Conservation (phyloP, 64 coral and sea anemone genomes). For the Acropora tenuis region DNA sequence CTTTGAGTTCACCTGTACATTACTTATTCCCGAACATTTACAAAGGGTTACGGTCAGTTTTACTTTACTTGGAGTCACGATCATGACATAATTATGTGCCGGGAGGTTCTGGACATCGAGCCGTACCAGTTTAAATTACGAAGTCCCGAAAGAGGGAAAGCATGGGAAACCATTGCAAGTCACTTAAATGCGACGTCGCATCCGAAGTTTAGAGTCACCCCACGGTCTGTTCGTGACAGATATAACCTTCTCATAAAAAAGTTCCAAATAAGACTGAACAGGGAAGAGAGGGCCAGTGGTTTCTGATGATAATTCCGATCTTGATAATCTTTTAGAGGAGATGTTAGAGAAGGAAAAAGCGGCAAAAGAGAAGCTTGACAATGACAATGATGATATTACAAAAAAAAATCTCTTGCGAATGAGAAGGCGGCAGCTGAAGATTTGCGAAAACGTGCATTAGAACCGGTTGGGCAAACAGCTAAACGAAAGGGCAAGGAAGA, state of each 20-base stretch:
- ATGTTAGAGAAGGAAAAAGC: conserved; percentile 31
- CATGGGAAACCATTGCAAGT: conserved; percentile 60
- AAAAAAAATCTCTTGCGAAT: neutral
- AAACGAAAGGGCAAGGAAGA: neutral
- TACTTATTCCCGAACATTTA: too few relatives aligned
- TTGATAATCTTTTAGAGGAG: conserved; percentile 33
- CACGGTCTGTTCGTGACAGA: conserved; percentile 61
- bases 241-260: conserved; percentile 27
- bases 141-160: conserved; percentile 43
- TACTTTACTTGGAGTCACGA: too few relatives aligned
- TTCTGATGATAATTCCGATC: conserved; percentile 23
- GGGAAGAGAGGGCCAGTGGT: conserved; percentile 29
- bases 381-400: conserved; percentile 13
- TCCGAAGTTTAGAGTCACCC: conserved; percentile 61
- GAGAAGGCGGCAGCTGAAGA: conserved; percentile 14
- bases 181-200: conserved; percentile 44
- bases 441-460: neutral
- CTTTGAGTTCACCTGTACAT: neutral
- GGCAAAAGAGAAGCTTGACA: neutral
- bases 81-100: too few relatives aligned
- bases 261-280: conserved; percentile 4
- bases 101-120: conserved; percentile 3
- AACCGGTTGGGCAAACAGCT: neutral
- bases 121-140: conserved; percentile 53
- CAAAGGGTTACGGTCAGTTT: too few relatives aligned